Conservation (phyloP, 2,888 invertebrate genomes). For the Schizotus pectinicornis region DNA sequence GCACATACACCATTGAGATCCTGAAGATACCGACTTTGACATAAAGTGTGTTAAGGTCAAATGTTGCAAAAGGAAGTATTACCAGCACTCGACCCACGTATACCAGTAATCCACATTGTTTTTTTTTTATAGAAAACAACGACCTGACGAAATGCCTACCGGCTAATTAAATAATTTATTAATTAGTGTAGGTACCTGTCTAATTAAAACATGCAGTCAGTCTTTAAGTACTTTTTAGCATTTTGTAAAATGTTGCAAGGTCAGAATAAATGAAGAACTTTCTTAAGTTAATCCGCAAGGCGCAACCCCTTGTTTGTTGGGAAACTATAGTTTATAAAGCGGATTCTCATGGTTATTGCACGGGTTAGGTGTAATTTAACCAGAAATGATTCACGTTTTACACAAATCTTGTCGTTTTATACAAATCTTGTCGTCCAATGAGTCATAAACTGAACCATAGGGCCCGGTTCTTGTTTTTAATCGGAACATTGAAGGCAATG, state of each 20-base stretch:
- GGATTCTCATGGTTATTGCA: slow-evolving; percentile 11
- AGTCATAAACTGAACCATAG: slow-evolving; percentile 12
- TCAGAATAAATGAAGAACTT: too few species aligned
- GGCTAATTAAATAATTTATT: slow-evolving; percentile 23
- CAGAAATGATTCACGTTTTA: slow-evolving; percentile 22
- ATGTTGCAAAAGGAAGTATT: slow-evolving; percentile 25
- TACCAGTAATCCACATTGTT: slow-evolving; percentile 16
- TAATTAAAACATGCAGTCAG: too few species aligned
- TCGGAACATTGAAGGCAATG: slow-evolving; percentile 8
- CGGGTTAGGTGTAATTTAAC: not conserved
- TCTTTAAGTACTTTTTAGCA: too few species aligned
- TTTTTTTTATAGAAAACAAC: slow-evolving; percentile 17
- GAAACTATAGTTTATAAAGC: not conserved
- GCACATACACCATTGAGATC: slow-evolving; percentile 12
- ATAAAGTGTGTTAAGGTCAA: slow-evolving; percentile 29
- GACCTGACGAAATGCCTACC: slow-evolving; percentile 21
- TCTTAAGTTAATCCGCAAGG: too few species aligned
- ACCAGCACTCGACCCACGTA: slow-evolving; percentile 5
- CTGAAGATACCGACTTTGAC: slow-evolving; percentile 17
- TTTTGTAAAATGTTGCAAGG: too few species aligned
- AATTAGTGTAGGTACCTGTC: slow-evolving; percentile 6
- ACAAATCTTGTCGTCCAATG: slow-evolving; percentile 9
- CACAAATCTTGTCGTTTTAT: too few species aligned
- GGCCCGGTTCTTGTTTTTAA: slow-evolving; percentile 7
- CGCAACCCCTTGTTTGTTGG: too few species aligned